Percentiles rank a stretch among this genome's conserved stretches.
These are phyloP conservation scores for Pyrrhosoma nymphula DNA, from an alignment of 2,888 invertebrate genomes.

Conservation along the genomic window DNA sequence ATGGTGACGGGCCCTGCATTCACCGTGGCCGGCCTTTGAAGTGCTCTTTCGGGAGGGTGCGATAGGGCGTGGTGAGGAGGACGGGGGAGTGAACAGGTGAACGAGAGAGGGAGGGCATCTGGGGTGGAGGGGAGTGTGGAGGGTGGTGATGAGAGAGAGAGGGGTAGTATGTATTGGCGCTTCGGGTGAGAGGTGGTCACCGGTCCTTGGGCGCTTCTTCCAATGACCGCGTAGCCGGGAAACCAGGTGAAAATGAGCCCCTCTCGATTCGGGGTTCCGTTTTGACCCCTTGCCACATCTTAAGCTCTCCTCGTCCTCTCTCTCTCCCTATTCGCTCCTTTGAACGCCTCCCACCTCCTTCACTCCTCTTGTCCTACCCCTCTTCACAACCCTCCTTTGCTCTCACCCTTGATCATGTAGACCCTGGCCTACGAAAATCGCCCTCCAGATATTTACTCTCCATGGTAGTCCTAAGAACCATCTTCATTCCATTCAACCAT, in stretches of 20 bases:
- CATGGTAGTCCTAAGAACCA: no score
- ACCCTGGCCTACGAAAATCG: no score
- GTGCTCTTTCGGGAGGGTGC: conserved; percentile 32
- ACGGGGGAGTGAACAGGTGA: background rate
- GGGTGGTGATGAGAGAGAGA: background rate
- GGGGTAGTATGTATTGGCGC: background rate
- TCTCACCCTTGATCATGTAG: no score
- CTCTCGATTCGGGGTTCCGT: background rate
- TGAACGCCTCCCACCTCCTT: background rate
- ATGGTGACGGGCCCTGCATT: conserved; percentile 56
- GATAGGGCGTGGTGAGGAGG: conserved; percentile 53
- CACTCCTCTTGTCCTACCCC: background rate
- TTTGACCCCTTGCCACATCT: background rate
- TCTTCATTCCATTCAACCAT: no score
- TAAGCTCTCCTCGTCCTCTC: background rate
- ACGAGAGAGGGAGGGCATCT: background rate
- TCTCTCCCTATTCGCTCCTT: background rate
- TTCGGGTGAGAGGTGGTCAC: background rate
- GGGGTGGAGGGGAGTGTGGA: background rate
- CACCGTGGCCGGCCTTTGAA: conserved; percentile 35
- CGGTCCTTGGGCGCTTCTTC: background rate
- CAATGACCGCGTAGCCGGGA: conserved; percentile 54
- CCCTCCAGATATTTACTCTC: no score
- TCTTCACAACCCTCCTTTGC: background rate
- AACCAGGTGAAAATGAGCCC: conserved; percentile 57